phyloP scores from a whole-genome alignment of 1,140 invertebrate genomes.

The Spodoptera litura region DNA sequence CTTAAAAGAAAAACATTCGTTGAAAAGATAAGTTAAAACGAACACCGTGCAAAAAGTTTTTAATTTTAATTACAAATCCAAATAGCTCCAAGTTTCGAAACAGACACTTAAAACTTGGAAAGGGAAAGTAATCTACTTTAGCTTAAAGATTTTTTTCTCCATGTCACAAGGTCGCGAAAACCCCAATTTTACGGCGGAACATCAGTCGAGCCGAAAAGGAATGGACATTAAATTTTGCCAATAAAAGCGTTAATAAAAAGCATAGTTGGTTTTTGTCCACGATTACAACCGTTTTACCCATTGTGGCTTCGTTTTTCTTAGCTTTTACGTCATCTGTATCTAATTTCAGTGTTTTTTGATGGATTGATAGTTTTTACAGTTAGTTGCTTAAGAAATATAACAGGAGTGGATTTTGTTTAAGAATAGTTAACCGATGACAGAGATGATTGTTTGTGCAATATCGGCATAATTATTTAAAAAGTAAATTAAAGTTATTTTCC shows the following conservation, averaged over 20 bases:
- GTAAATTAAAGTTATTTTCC: neutral
- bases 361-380: conserved; percentile 8
- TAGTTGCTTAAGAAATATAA: neutral
- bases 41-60: conserved; percentile 46
- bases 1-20: conserved; percentile 24
- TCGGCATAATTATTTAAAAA: neutral
- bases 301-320: conserved; percentile 19
- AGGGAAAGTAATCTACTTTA: conserved; percentile 54
- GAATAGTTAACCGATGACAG: neutral
- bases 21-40: conserved; percentile 31
- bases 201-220: conserved; percentile 48
- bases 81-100: conserved; percentile 51
- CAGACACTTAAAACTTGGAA: conserved; percentile 53
- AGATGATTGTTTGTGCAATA: neutral
- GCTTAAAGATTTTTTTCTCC: conserved; percentile 45
- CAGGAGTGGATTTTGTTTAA: neutral
- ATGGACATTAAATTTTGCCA: conserved; percentile 35
- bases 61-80: conserved; percentile 54
- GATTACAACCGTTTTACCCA: conserved; percentile 10
- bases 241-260: conserved; percentile 37
- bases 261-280: conserved; percentile 41
- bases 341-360: conserved; percentile 12
- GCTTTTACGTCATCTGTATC: conserved; percentile 38
- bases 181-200: conserved; percentile 58
- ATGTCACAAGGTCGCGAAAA: conserved; percentile 53